Conservation (phyloP, 2,797 vertebrate species). For the Otolemur crassicaudatus region DNA sequence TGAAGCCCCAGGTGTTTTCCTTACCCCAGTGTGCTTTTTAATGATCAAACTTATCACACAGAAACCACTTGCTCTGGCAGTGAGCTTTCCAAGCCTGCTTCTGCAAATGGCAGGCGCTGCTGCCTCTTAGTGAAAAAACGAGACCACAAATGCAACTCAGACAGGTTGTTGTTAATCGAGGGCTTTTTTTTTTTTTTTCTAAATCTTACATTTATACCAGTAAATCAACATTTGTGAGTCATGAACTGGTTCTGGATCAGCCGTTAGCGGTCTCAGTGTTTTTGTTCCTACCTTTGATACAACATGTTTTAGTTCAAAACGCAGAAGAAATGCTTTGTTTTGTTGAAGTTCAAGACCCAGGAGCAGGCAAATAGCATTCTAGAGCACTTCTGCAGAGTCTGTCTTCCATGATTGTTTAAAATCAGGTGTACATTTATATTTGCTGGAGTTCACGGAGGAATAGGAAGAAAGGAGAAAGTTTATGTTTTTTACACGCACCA, state of each 20-base stretch:
- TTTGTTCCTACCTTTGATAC: constrained; percentile 79
- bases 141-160: constrained; percentile 83
- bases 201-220: constrained; percentile 81
- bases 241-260: constrained; percentile 82
- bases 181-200: constrained; percentile 31
- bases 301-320: constrained; percentile 78
- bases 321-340: constrained; percentile 63
- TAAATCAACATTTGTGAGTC: constrained; percentile 89
- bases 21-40: not conserved
- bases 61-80: constrained; percentile 54
- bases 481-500: not conserved
- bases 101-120: constrained; percentile 21
- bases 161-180: constrained; percentile 78
- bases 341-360: constrained; percentile 49
- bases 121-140: constrained; percentile 60
- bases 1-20: not conserved
- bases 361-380: not conserved
- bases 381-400: not conserved
- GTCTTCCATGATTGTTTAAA: constrained; percentile 4
- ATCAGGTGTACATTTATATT: constrained; percentile 34
- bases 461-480: not conserved
- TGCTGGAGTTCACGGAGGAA: not conserved
- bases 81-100: constrained; percentile 12
- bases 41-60: constrained; percentile 4
- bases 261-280: constrained; percentile 88